Base-by-base conservation (phyloP, 2,888 invertebrate genomes). In the Euplagia quadripunctaria region DNA sequence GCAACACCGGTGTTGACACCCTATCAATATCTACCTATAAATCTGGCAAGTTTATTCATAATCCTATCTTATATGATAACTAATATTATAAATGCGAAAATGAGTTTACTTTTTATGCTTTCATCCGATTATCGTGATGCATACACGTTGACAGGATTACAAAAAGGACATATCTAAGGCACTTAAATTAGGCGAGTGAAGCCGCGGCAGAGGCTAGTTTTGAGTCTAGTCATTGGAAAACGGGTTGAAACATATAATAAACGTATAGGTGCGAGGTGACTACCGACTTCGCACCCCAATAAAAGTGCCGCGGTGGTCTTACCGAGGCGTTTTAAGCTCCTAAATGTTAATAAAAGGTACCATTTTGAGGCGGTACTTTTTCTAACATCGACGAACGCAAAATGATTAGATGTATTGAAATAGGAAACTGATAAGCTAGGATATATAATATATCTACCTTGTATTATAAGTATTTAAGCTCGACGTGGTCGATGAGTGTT, bases 261-360 rank as follows among this genome's bases (percentile, higher is more conserved):
- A 64, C 51, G 67, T 73, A 80, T 83, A 89, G 87, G 89, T 90
- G 91, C 79, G 87, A 90, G 77, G 11, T 71, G 68, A 89, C 93
- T 92, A 90, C 93, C 82, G 92, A 85, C 82, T 89, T 90, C 89
- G 85, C 90, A 89, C 87, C 85, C 78, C 82, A 84, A 92, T 93
- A 93, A 93, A 84, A 90, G 77, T 79, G 73, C 83, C 84, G 79
- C 75, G 92, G 92, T 92, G 93, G 93, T 93, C 92, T 75, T 63
- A 68, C 79, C 74, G 72, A 75, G 43, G 49, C 71, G 71, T 71
- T 78, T 73, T 70, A 76, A 51, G 68, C 65, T 71, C 46, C 72
- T 64, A 68, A 70, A 58, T 71, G n/a, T 51, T 66, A 68, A 76
- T 80, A 83, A 83, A 83, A 82, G 71, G 71, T 70, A 76, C 41